A percentile compares a stretch with the other conserved stretches of the same genome.
phyloP scores from a whole-genome alignment of 2,113 vertebrate species.

The Epinephelus fuscoguttatus region DNA sequence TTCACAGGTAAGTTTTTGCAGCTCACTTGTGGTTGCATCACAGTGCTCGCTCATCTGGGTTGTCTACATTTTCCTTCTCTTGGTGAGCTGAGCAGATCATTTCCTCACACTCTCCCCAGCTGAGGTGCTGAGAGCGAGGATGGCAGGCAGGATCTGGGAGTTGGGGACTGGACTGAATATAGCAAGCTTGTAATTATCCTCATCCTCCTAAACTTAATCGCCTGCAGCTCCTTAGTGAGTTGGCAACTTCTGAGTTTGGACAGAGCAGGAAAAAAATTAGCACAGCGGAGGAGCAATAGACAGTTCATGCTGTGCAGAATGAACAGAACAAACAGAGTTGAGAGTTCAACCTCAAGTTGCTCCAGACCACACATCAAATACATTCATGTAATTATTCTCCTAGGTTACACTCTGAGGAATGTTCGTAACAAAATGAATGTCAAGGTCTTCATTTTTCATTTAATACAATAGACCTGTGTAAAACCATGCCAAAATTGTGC shows the following conservation, averaged over 20 bases:
- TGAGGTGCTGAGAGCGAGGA: constrained; percentile 6
- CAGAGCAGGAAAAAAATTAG: constrained; percentile 18
- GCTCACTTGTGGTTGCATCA: neutral
- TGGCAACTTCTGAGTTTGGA: constrained; percentile 51
- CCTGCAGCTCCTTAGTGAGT: constrained; percentile 43
- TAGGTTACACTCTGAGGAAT: neutral
- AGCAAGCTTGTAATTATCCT: constrained; percentile 66
- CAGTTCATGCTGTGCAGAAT: neutral
- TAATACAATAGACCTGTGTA: neutral
- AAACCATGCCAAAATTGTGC: neutral
- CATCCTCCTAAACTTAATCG: constrained; percentile 59
- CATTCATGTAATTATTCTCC: neutral
- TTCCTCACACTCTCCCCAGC: constrained; percentile 29
- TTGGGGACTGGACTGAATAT: constrained; percentile 27
- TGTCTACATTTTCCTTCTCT: constrained; percentile 4
- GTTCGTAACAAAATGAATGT: neutral
- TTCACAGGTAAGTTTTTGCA: neutral
- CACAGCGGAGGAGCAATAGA: constrained; percentile 28
- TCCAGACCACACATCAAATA: neutral
- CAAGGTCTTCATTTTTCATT: neutral
- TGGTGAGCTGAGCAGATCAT: constrained; percentile 24
- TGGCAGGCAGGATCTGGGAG: constrained; percentile 42
- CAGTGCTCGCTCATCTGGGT: neutral
- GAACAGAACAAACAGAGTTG: constrained; percentile 19
- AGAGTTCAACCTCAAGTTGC: neutral